A percentile compares a stretch with the other conserved stretches of the same genome.
Conservation (phyloP, 2,888 invertebrate species). For the Cheilosia soror region DNA sequence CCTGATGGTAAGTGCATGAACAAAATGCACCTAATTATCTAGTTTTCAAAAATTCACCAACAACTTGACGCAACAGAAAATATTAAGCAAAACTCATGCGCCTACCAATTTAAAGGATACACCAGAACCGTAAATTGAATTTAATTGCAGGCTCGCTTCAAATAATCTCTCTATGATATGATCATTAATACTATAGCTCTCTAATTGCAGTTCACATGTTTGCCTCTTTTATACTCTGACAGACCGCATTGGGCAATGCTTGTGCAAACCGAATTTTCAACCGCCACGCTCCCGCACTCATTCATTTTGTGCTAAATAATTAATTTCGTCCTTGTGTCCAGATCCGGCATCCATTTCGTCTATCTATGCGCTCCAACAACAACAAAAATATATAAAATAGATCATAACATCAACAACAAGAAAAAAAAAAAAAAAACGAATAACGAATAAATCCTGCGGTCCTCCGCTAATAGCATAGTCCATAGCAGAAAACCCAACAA, state of each 20-base stretch:
- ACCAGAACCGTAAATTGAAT: neutral
- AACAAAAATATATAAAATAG: constrained; percentile 16
- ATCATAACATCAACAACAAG: constrained; percentile 34
- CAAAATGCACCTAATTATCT: no score
- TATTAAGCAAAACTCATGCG: no score
- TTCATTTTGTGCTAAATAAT: constrained; percentile 48
- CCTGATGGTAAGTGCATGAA: no score
- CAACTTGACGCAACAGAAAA: no score
- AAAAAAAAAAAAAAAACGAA: no score
- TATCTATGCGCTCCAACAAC: neutral
- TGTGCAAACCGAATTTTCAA: neutral
- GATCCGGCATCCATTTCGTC: neutral
- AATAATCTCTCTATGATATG: neutral
- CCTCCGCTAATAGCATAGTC: constrained; percentile 41
- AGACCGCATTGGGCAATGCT: neutral
- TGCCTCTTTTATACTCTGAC: neutral
- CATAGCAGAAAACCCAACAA: constrained; percentile 42
- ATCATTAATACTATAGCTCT: neutral
- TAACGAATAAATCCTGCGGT: constrained; percentile 58
- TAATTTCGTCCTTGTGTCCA: constrained; percentile 21
- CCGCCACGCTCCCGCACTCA: constrained; percentile 6
- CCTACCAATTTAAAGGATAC: neutral
- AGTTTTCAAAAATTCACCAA: no score
- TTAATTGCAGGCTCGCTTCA: neutral
- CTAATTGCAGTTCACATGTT: constrained; percentile 31